Conservation (phyloP, 2,797 vertebrate species). For the Pelochelys cantorii region DNA sequence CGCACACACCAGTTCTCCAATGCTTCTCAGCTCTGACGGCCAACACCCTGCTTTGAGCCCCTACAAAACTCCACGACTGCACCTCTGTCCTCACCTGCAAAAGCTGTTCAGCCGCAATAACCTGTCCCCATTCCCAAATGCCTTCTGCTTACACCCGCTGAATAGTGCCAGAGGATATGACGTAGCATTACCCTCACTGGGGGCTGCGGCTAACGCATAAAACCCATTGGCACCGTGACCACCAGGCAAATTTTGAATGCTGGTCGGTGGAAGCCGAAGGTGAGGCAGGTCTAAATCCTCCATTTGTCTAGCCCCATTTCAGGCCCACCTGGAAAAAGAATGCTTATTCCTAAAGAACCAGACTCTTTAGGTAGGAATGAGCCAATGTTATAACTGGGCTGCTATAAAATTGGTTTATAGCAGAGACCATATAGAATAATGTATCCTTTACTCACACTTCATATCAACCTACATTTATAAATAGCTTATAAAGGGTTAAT, state of each 20-base stretch:
- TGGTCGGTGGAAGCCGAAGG: rapidly evolving
- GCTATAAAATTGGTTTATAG: background rate
- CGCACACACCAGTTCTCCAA: background rate
- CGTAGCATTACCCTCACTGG: background rate
- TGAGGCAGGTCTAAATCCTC: background rate
- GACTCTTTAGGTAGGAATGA: background rate
- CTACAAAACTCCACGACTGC: too few species aligned
- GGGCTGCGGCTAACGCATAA: background rate
- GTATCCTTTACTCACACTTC: background rate
- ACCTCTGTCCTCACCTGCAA: too few species aligned
- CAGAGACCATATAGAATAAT: background rate
- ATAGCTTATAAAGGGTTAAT: background rate
- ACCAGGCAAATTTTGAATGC: background rate
- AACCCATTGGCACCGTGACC: rapidly evolving
- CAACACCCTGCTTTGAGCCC: too few species aligned
- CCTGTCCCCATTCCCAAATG: too few species aligned
- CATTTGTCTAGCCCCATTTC: background rate
- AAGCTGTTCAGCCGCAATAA: too few species aligned
- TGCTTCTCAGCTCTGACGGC: background rate
- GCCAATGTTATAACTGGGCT: background rate
- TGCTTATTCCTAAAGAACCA: background rate
- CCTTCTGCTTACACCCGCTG: too few species aligned
- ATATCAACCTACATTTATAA: background rate
- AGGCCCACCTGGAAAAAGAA: background rate
- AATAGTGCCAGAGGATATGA: background rate